phyloP scores from a whole-genome alignment of 2,797 vertebrate genomes.

The Propithecus deckenii region DNA sequence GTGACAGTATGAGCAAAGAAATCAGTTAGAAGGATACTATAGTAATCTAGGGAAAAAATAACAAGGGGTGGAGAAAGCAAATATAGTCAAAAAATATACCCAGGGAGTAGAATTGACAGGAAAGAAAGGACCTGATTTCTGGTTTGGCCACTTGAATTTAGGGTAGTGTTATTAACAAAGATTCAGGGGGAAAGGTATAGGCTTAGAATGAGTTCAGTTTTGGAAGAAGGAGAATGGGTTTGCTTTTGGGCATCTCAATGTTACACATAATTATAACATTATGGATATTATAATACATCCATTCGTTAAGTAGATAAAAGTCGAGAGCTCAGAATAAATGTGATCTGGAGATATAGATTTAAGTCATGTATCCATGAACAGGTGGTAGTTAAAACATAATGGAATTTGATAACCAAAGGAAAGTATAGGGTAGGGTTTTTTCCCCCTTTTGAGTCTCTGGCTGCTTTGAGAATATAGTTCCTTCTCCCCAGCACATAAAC shows the following conservation, averaged over 20 bases:
- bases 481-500: not conserved
- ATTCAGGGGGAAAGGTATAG: not conserved
- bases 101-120: not conserved
- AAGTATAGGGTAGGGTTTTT: not conserved
- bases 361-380: not conserved
- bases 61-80: not conserved
- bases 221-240: not conserved
- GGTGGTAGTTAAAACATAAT: not conserved
- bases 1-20: not conserved
- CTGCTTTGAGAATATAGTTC: not conserved
- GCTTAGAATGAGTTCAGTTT: not conserved
- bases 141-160: not conserved
- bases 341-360: not conserved
- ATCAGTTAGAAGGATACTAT: not conserved
- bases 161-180: not conserved
- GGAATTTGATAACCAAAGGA: not conserved
- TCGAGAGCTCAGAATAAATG: slow-evolving; percentile 4
- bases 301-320: not conserved
- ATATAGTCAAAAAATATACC: not conserved
- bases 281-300: not conserved
- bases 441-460: not conserved
- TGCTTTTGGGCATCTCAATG: not conserved
- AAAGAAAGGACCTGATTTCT: not conserved
- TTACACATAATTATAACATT: not conserved
- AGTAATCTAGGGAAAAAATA: not conserved